These are phyloP conservation scores for Xenopus laevis DNA, from an alignment of 2,113 vertebrate genomes.

Conservation along the genomic window DNA sequence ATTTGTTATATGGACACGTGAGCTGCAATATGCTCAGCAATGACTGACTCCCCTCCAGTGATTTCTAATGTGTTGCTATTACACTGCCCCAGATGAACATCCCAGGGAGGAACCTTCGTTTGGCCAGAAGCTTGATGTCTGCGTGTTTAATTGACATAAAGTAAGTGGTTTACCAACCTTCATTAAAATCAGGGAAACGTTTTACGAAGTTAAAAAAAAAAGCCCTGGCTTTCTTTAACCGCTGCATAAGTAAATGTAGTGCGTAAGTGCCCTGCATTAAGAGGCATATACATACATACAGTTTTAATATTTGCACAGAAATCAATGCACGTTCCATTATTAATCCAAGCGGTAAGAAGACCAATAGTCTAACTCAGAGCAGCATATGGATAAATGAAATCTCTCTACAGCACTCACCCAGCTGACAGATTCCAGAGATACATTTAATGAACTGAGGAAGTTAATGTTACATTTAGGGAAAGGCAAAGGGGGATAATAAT, in stretches of 20 bases:
- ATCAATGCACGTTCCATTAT: constrained; percentile 39
- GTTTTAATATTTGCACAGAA: constrained; percentile 19
- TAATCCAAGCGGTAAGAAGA: constrained; percentile 28
- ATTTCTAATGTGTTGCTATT: no score
- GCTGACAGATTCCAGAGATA: background rate
- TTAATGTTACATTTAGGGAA: no score
- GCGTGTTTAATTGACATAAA: background rate
- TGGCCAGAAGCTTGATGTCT: no score
- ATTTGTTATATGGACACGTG: no score
- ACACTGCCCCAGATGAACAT: background rate
- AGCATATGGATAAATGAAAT: constrained; percentile 6
- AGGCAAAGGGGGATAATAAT: no score
- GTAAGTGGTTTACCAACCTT: background rate
- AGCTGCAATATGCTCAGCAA: no score
- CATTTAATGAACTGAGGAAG: no score
- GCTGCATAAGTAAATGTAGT: constrained; percentile 3
- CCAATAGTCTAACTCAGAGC: constrained; percentile 14
- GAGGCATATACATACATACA: background rate
- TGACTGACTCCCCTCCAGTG: no score
- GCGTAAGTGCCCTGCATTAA: constrained; percentile 8
- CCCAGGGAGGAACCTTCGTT: no score
- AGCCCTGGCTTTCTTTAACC: background rate
- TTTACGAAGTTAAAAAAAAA: background rate
- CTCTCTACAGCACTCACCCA: constrained; percentile 1
- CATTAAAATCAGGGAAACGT: background rate